Base-by-base conservation (phyloP, 2,113 vertebrate species). In the Cromileptes altivelis region DNA sequence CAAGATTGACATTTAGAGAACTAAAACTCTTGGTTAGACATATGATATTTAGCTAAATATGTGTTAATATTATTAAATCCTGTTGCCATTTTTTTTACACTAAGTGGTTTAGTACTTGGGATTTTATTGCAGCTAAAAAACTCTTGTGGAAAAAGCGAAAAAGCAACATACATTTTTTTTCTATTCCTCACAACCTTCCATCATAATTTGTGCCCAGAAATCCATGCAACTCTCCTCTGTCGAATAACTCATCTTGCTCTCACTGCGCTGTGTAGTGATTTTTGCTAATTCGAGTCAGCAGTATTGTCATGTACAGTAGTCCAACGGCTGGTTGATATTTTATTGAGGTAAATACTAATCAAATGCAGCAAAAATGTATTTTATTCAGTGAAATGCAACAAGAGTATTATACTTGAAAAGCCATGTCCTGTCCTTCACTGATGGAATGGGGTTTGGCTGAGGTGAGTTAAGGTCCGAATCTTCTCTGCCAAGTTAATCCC, bases 401-500 rank as follows among this genome's bases (percentile, higher is more conserved):
- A 33, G 8, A 18, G 47, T 10, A 58, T 53, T n/a, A 52, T 9
- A 58, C 23, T 56, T 70, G 53, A 37, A 68, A 79, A 40, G 37
- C 11, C 3, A 1, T 11, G 67, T 37, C 9, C 4, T 64, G 84
- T 80, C 74, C 67, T 86, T 87, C 56, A 68, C 55, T 69, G 70
- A 86, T 78, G 67, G 58, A 80, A 71, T 42, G 52, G 42, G 76
- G 40, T 85, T 80, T 82, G 62, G 7, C 65, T 70, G 45, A 87
- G 86, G 82, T 88, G 82, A 92, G 82, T 84, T 83, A 62, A 82
- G 56, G 78, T 80, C 84, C 25, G 75, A 89, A 88, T 92, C 87
- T 84, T 88, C 82, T 84, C 47, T 81, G 65, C 72, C 27, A 75
- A 79, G 33, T 82, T 95, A 96, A 96, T 95, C 94, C 89, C 75